Evolutionary conservation across 2,888 invertebrate species (phyloP).

Genomic region (Pyrochroa serraticornis): DNA sequence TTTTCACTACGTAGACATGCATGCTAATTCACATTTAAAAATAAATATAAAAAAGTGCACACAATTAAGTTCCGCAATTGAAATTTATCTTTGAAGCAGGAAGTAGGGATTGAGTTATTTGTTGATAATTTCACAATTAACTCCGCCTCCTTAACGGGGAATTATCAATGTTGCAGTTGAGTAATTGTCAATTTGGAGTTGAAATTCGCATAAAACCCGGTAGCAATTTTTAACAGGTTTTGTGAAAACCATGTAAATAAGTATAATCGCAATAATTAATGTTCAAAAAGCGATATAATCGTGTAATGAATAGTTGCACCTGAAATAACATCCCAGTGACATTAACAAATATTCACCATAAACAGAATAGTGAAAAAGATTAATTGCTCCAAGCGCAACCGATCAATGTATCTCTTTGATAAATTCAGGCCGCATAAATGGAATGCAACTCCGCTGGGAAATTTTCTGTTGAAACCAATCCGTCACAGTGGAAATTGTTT

Average conservation of each 20-base stretch:
- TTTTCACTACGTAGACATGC: too few species aligned
- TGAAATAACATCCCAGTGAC: conserved; percentile 42
- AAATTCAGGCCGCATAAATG: conserved; percentile 47
- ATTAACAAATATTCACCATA: conserved; percentile 43
- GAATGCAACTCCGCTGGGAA: conserved; percentile 53
- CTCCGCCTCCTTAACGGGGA: too few species aligned
- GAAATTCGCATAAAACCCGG: conserved; percentile 11
- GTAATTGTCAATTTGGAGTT: conserved; percentile 20
- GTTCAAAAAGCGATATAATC: conserved; percentile 40
- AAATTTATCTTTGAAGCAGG: too few species aligned
- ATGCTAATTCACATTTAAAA: too few species aligned
- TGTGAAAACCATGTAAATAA: conserved; percentile 30
- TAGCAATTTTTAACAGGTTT: conserved; percentile 30
- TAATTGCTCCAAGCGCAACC: conserved; percentile 49
- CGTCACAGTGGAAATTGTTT: conserved; percentile 51
- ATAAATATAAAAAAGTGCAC: too few species aligned
- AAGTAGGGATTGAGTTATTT: too few species aligned
- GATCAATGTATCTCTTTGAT: conserved; percentile 47
- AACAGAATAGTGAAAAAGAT: conserved; percentile 48
- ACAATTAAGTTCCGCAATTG: too few species aligned
- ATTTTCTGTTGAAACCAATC: conserved; percentile 52
- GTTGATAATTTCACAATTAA: too few species aligned
- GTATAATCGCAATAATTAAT: conserved; percentile 38
- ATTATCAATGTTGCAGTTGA: neutral
- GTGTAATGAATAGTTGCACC: conserved; percentile 40